These are phyloP conservation scores for Xylophagus ater DNA, from an alignment of 2,888 invertebrate species.

Conservation along the genomic window DNA sequence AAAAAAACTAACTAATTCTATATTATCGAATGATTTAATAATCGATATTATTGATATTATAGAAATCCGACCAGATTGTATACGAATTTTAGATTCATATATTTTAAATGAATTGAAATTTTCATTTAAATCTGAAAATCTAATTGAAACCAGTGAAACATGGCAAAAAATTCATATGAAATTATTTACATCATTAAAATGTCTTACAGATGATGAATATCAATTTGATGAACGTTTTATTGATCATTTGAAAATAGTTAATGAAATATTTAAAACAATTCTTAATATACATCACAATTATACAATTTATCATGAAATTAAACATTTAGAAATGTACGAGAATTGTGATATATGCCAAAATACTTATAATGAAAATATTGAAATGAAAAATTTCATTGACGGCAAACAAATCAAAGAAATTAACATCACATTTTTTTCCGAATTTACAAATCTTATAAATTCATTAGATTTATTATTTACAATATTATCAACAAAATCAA, in stretches of 20 bases:
- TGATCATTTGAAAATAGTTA: background rate
- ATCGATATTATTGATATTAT: background rate
- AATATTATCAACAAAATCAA: background rate
- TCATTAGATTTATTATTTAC: background rate
- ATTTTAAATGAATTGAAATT: background rate
- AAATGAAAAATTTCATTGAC: too few species aligned
- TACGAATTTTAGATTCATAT: conserved; percentile 1
- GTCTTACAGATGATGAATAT: too few species aligned
- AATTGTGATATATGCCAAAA: conserved; percentile 3
- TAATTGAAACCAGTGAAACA: background rate
- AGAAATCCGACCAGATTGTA: conserved; percentile 1
- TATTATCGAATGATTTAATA: background rate
- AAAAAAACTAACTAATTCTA: background rate
- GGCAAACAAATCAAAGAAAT: conserved; percentile 2
- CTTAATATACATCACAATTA: conserved; percentile 5
- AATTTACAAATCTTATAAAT: background rate
- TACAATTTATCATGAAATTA: conserved; percentile 6
- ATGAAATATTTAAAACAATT: conserved; percentile 4
- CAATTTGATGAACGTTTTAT: background rate
- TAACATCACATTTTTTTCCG: background rate
- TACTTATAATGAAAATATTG: too few species aligned
- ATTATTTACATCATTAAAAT: background rate
- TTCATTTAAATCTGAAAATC: background rate
- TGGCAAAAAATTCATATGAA: conserved; percentile 2
- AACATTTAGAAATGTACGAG: background rate